Conservation (phyloP, 1,140 invertebrate species). For the Argopecten irradians region DNA sequence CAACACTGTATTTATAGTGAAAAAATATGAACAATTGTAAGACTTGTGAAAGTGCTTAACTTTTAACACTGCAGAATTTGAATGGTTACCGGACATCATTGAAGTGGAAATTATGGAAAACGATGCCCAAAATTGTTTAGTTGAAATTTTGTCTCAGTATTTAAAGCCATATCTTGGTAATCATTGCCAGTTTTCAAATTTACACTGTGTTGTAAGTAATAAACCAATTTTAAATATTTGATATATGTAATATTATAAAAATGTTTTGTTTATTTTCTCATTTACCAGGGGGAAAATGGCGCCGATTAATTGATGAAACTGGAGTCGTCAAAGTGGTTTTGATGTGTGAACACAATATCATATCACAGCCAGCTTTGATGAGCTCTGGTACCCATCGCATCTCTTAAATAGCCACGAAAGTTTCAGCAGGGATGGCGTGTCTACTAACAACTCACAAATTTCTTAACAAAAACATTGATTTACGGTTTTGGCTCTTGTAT, state of each 20-base stretch:
- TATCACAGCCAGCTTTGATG: slow-evolving; percentile 77
- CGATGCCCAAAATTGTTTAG: background rate
- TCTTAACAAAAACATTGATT: background rate
- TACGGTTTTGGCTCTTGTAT: background rate
- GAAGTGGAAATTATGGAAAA: background rate
- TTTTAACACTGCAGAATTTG: background rate
- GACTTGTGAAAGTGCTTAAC: background rate
- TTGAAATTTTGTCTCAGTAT: background rate
- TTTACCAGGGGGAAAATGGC: background rate
- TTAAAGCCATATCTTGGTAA: background rate
- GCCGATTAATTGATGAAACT: background rate
- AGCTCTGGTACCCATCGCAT: slow-evolving; percentile 45
- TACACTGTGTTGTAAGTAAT: background rate
- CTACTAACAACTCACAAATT: no score
- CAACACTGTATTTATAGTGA: background rate
- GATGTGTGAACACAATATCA: slow-evolving; percentile 50
- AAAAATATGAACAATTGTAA: background rate
- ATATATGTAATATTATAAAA: background rate
- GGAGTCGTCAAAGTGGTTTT: slow-evolving; percentile 43
- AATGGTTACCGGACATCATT: background rate
- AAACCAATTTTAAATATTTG: background rate
- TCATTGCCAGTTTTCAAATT: background rate
- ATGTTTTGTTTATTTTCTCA: background rate
- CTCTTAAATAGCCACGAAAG: no score
- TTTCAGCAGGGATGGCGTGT: no score